phyloP scores from a whole-genome alignment of 2,888 invertebrate species.

The Apodemia mormo region DNA sequence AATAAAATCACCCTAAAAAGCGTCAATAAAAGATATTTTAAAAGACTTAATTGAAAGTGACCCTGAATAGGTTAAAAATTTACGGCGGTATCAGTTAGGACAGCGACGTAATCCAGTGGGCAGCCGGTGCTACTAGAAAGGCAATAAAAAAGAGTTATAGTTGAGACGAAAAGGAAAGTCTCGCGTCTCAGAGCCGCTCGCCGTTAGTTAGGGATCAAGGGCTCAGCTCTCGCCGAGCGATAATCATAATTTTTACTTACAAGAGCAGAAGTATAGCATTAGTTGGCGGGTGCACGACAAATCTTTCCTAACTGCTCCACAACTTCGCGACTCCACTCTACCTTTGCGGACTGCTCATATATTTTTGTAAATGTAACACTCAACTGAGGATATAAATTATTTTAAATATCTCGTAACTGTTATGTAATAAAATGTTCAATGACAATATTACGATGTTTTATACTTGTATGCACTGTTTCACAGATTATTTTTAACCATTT shows the following conservation, averaged over 20 bases:
- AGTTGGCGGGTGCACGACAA: constrained; percentile 72
- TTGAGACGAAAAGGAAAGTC: constrained; percentile 79
- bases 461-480: too few relatives aligned
- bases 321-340: constrained; percentile 71
- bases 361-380: constrained; percentile 23
- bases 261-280: constrained; percentile 71
- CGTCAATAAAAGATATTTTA: background rate
- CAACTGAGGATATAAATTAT: constrained; percentile 1
- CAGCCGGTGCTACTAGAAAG: constrained; percentile 57
- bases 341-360: constrained; percentile 30
- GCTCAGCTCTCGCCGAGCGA: constrained; percentile 75
- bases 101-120: constrained; percentile 69
- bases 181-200: constrained; percentile 57
- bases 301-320: constrained; percentile 76
- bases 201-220: constrained; percentile 79
- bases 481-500: too few relatives aligned
- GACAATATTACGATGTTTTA: too few relatives aligned
- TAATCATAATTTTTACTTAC: constrained; percentile 83
- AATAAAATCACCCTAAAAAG: background rate
- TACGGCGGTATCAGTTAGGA: constrained; percentile 44
- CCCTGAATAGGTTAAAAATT: constrained; percentile 23
- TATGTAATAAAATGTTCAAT: background rate
- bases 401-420: background rate
- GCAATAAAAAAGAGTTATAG: constrained; percentile 83
- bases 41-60: constrained; percentile 10